Evolutionary conservation across 2,113 vertebrate species (phyloP), one percentile per base, ranked within the genome.

Genomic region (Alaudala cheleensis): DNA sequence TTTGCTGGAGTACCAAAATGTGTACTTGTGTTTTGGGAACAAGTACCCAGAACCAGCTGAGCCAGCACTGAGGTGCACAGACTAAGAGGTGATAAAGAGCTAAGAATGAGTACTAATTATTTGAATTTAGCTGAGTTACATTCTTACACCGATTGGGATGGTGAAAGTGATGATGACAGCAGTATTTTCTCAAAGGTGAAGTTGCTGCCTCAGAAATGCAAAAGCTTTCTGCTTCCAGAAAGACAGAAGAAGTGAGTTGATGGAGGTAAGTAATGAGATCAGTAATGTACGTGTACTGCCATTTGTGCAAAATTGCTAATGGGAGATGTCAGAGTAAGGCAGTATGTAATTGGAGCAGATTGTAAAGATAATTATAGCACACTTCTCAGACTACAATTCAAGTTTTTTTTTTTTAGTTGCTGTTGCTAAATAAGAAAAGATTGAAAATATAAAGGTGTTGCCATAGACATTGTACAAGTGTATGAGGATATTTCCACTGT

Each of bases 331-430:
- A 88, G 60, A 69, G 0, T 58, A 74, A 89, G 72, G 37, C 10
- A 86, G 72, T 9, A 18, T 21, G 81, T 39, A 81, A 62, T 9
- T 62, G 90, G 56, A 96, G 65, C 65, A 96, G 83, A 84, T 28
- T 84, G 73, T 66, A 71, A 70, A 81, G 81, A 74, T 81, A 96
- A 95, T 84, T 84, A 78, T 56, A 92, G 79, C 34, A 50, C 51
- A 42, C 23, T 74, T 61, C 81, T 88, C 62, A 53, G 70, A 88
- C 89, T 57, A 82, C 76, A 85, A 79, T 45, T 89, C 44, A 69
- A 69, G 17, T 9, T 4, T 26, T 23, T 37, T 23, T 73, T 72
- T 33, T 44, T 40, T 40, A 40, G 14, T 14, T 42, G 12, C 12
- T 42, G n/a, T 92, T 91, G 60, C 87, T 62, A 91, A 62, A 73